Conservation (phyloP, 2,888 invertebrate species). For the Reticulitermes lucifugus region DNA sequence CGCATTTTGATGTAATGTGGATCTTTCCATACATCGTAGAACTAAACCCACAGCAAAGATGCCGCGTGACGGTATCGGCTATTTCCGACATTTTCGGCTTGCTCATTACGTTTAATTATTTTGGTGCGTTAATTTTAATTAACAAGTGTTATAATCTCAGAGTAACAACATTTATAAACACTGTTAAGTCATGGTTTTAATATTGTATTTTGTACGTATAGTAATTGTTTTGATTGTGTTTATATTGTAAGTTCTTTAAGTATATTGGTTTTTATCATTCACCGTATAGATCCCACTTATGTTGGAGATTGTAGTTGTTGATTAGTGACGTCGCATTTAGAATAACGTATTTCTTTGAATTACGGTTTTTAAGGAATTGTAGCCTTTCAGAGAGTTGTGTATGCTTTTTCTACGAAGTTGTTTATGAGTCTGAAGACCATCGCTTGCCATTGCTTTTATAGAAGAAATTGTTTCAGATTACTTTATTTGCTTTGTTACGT, state of each 20-base stretch:
- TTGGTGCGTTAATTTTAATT: conserved; percentile 16
- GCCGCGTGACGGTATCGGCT: not conserved
- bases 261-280: not conserved
- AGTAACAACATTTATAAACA: conserved; percentile 24
- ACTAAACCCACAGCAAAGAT: not conserved
- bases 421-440: not conserved
- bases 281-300: not conserved
- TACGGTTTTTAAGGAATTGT: not conserved
- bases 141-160: not conserved
- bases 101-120: conserved; percentile 39
- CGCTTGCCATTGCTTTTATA: not conserved
- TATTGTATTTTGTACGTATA: conserved; percentile 26
- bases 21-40: not conserved
- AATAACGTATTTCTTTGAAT: not conserved
- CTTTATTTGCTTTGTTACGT: conserved; percentile 18
- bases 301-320: conserved; percentile 2
- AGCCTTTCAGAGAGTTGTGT: not conserved
- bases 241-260: not conserved
- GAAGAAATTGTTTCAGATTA: not conserved
- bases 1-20: not conserved
- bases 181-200: conserved; percentile 25
- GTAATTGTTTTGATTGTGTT: conserved; percentile 36
- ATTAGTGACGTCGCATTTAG: not conserved
- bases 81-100: not conserved
- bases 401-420: not conserved